Evolutionary conservation across 2,797 vertebrate genomes (phyloP), one percentile per base, ranked within the genome.

Genomic region (Xiphorhynchus erythropygius): DNA sequence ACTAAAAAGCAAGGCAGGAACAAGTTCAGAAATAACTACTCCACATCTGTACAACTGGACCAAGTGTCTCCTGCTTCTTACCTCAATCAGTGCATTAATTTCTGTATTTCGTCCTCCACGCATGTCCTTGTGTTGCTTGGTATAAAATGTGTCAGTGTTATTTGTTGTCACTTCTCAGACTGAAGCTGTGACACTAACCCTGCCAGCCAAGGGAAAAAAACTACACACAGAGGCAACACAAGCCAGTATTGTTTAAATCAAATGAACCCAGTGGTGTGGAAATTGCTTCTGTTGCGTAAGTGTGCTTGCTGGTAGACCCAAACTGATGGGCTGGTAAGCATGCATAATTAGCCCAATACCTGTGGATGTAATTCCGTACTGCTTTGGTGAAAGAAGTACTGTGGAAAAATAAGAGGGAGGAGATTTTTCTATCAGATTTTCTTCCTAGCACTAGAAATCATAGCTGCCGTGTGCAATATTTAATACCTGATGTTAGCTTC

Each of bases 171-270:
- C 83, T 96, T 83, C 93, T 96, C 85, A 90, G 16, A 73, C 49
- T 35, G 85, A 95, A 92, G 86, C 84, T 85, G 84, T 92, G 97
- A 95, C 95, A 94, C 92, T 89, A 83, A 86, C 84, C 89, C 92
- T 96, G 93, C 94, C 92, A 70, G 89, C 92, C 93, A 94, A 95
- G 83, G 93, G 82, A 94, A 95, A 96, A 96, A 35, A 96, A 57
- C 87, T 92, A 89, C 85, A 47, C 91, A 69, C 35, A 64, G 71
- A 93, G 90, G 93, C 64, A 87, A 96, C 81, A 24, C 74, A 95
- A 93, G 96, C 81, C 94, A 88, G 87, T 67, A 56, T 75, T 89
- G 83, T 96, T 97, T 97, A 96, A 97, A 97, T 97, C 96, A 94
- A 93, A 96, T 87, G 89, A 95, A 69, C 81, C 67, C 91, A 76